Conservation (phyloP, 2,797 vertebrate genomes). For the Hippoglossus hippoglossus region DNA sequence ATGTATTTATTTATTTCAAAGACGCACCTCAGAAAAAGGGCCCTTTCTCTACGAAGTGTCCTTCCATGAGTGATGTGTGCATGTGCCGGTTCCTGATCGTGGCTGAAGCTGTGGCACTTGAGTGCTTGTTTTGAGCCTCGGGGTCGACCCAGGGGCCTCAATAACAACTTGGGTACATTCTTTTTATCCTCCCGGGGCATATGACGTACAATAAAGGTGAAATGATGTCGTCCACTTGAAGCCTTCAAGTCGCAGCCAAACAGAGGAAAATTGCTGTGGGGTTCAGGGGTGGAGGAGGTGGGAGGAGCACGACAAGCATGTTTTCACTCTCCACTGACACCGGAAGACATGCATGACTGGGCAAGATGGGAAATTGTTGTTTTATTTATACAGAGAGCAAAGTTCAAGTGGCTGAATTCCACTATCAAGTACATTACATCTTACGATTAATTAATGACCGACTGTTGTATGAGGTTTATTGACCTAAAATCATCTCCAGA, state of each 20-base stretch:
- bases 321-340: background rate
- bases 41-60: no score
- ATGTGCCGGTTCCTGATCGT: slow-evolving; percentile 6
- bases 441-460: slow-evolving; percentile 12
- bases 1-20: no score
- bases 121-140: slow-evolving; percentile 22
- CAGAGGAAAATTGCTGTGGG: slow-evolving; percentile 22
- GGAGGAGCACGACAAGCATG: slow-evolving; percentile 24
- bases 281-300: slow-evolving; percentile 44
- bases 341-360: slow-evolving; percentile 8
- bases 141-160: slow-evolving; percentile 24
- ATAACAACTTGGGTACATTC: slow-evolving; percentile 17
- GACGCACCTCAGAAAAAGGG: no score
- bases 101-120: slow-evolving; percentile 29
- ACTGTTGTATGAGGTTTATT: slow-evolving; percentile 18
- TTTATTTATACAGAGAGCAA: slow-evolving; percentile 6
- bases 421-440: slow-evolving; percentile 6
- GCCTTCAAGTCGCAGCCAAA: slow-evolving; percentile 15
- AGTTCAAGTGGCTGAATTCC: slow-evolving; percentile 37
- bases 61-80: no score
- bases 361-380: background rate
- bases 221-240: slow-evolving; percentile 35
- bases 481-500: slow-evolving; percentile 55
- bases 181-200: slow-evolving; percentile 18
- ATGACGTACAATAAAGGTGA: slow-evolving; percentile 30